Conservation (phyloP, 2,113 vertebrate species). For the Psephotus haematonotus region DNA sequence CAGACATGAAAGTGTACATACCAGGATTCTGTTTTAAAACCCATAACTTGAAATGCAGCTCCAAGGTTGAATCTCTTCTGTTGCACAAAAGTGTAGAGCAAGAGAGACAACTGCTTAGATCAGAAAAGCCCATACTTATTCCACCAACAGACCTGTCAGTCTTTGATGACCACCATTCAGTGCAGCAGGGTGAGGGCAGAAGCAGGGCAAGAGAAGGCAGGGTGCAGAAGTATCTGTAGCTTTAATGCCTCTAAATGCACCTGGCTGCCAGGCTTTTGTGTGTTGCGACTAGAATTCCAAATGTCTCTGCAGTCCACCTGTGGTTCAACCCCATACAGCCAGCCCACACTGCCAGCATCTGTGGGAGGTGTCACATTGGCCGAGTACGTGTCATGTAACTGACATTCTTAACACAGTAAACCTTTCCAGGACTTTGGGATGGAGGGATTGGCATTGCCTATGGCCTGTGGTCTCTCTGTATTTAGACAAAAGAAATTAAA, state of each 20-base stretch:
- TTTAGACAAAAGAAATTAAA: background rate
- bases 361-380: background rate
- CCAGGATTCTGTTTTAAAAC: background rate
- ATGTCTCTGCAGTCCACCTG: background rate
- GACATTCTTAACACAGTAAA: background rate
- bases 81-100: background rate
- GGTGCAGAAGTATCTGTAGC: background rate
- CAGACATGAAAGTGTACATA: background rate
- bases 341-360: background rate
- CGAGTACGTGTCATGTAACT: fast-evolving
- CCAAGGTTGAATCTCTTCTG: background rate
- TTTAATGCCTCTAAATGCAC: background rate
- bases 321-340: background rate
- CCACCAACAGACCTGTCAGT: background rate
- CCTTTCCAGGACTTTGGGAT: background rate
- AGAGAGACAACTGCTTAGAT: background rate
- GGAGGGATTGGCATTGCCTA: background rate
- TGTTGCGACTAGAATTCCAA: background rate
- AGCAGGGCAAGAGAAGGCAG: background rate
- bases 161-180: background rate
- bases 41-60: background rate
- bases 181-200: background rate
- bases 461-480: background rate
- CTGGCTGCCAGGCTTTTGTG: background rate
- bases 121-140: background rate